Conservation (phyloP, 2,113 vertebrate genomes). For the Microcebus griseorufus region DNA sequence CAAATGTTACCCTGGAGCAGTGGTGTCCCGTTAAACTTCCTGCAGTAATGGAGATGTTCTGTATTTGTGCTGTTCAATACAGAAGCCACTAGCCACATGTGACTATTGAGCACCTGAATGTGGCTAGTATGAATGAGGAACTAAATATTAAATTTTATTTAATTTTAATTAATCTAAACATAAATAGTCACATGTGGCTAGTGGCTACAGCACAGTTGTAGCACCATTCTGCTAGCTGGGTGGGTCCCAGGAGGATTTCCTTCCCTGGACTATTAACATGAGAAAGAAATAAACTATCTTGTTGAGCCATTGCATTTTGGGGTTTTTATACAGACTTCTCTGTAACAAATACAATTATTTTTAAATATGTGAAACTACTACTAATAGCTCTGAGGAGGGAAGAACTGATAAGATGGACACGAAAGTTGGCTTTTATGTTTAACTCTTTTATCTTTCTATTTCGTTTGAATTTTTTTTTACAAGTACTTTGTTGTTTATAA, state of each 20-base stretch:
- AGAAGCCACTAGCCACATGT: neutral
- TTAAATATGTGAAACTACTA: neutral
- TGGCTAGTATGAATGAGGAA: neutral
- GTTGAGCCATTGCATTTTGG: neutral
- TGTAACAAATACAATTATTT: neutral
- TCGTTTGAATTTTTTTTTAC: neutral
- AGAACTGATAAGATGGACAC: neutral
- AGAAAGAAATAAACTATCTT: slow-evolving; percentile 3
- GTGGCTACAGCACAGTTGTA: neutral
- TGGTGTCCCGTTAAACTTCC: neutral
- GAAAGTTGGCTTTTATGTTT: neutral
- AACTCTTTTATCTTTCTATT: neutral
- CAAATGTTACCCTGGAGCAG: neutral
- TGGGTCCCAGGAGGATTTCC: neutral
- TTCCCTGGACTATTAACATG: neutral
- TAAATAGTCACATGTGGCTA: neutral
- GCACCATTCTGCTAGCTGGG: neutral
- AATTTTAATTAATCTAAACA: neutral
- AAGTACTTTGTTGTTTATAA: neutral
- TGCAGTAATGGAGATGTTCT: neutral
- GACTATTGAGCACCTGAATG: neutral
- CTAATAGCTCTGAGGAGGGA: neutral
- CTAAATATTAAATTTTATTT: neutral
- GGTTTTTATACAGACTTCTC: neutral
- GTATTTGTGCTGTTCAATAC: neutral